A percentile compares a stretch with the other conserved stretches of the same genome.
Evolutionary conservation across 2,888 invertebrate species (phyloP).

Genomic region (Bombylius major): DNA sequence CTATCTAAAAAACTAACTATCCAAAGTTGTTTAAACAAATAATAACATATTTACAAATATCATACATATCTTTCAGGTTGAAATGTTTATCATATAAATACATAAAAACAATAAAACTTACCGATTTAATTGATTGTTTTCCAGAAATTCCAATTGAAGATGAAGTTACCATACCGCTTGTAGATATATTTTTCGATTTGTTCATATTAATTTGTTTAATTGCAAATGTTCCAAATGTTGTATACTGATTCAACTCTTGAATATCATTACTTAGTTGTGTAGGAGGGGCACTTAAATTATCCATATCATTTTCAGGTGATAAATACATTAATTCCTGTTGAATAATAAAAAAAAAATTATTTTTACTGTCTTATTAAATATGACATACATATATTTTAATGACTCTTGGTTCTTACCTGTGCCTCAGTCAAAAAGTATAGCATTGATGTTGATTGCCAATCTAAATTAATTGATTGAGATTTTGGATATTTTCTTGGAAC

Average conservation of each 20-base stretch:
- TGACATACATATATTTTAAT: too few relatives aligned
- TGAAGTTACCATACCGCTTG: constrained; percentile 27
- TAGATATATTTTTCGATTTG: constrained; percentile 6
- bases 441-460: constrained; percentile 49
- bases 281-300: constrained; percentile 30
- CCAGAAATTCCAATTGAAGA: constrained; percentile 27
- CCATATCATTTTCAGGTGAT: constrained; percentile 34
- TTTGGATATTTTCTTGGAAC: constrained; percentile 41
- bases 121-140: constrained; percentile 38
- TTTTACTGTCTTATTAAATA: too few relatives aligned
- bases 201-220: constrained; percentile 28
- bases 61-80: too few relatives aligned
- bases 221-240: constrained; percentile 39
- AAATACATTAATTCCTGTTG: constrained; percentile 40
- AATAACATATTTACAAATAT: too few relatives aligned
- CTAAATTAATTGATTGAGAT: constrained; percentile 34
- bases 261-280: constrained; percentile 23
- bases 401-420: constrained; percentile 36
- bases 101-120: constrained; percentile 22
- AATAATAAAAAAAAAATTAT: constrained; percentile 2
- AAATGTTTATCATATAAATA: neutral
- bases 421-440: constrained; percentile 47
- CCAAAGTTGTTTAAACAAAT: too few relatives aligned
- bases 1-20: too few relatives aligned
- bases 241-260: constrained; percentile 22